These are phyloP conservation scores for Sepiola atlantica DNA, from an alignment of 2,888 invertebrate species.

Conservation along the genomic window DNA sequence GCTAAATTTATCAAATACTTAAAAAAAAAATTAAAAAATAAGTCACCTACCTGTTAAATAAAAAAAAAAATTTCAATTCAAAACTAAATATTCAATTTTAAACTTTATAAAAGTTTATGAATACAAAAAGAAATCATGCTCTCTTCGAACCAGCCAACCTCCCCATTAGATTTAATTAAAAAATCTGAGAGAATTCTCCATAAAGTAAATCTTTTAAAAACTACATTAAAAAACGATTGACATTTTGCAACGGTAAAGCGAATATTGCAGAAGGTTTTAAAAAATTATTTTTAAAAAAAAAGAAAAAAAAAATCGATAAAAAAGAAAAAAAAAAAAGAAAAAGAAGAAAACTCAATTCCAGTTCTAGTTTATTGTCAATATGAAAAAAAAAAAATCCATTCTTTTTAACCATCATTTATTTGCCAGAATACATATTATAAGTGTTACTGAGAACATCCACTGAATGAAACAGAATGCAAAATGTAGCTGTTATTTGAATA, in stretches of 20 bases:
- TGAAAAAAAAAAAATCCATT: neutral
- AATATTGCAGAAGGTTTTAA: neutral
- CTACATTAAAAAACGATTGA: neutral
- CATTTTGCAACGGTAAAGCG: neutral
- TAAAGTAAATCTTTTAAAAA: neutral
- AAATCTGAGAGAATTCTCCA: no score
- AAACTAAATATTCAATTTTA: neutral
- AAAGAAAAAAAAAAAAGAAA: neutral
- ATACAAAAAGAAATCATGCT: neutral
- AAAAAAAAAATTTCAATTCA: neutral
- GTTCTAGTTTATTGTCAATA: constrained; percentile 32
- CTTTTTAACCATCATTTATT: constrained; percentile 32
- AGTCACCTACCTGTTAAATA: neutral
- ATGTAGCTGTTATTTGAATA: neutral
- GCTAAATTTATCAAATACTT: neutral
- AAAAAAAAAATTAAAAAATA: neutral
- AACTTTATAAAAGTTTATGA: neutral
- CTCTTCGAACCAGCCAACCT: neutral
- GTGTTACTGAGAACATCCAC: constrained; percentile 32
- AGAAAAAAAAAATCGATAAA: neutral
- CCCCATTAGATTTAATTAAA: neutral
- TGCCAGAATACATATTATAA: constrained; percentile 23
- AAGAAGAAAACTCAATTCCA: constrained; percentile 8
- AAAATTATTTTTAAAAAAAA: no score
- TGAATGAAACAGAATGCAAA: constrained; percentile 21